phyloP scores from a whole-genome alignment of 2,888 invertebrate species.

The Caenorhabditis sp. region DNA sequence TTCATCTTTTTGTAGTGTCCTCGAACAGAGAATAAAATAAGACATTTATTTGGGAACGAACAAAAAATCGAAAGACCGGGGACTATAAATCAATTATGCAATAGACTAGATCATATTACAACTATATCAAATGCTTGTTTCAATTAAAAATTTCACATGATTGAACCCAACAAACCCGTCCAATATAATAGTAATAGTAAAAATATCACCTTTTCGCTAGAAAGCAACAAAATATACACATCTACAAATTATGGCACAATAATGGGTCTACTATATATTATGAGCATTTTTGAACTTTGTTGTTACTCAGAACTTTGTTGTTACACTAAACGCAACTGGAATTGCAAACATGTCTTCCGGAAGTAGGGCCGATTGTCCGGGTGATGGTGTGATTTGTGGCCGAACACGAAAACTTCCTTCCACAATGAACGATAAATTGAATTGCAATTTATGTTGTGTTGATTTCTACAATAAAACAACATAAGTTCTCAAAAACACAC shows the following conservation, averaged over 20 bases:
- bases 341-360: slow-evolving; percentile 52
- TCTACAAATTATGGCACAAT: not conserved
- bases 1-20: not conserved
- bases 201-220: not conserved
- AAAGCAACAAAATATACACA: slow-evolving; percentile 1
- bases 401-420: slow-evolving; percentile 63
- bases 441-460: not conserved
- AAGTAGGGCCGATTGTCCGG: slow-evolving; percentile 36
- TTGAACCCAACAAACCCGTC: not conserved
- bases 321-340: slow-evolving; percentile 48
- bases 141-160: not conserved
- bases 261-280: not conserved
- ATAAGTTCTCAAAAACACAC: not conserved
- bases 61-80: not conserved
- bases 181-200: no score
- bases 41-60: not conserved
- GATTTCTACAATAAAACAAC: not conserved
- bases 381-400: slow-evolving; percentile 45
- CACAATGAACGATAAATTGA: slow-evolving; percentile 51
- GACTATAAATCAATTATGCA: not conserved
- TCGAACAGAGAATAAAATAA: not conserved
- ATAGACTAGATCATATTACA: not conserved
- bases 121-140: not conserved
- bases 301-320: slow-evolving; percentile 42
- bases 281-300: not conserved